A percentile compares a stretch with the other conserved stretches of the same genome.
These are phyloP conservation scores for Ceratoteleas bidentatus DNA, from an alignment of 1,140 invertebrate genomes.

Conservation along the genomic window DNA sequence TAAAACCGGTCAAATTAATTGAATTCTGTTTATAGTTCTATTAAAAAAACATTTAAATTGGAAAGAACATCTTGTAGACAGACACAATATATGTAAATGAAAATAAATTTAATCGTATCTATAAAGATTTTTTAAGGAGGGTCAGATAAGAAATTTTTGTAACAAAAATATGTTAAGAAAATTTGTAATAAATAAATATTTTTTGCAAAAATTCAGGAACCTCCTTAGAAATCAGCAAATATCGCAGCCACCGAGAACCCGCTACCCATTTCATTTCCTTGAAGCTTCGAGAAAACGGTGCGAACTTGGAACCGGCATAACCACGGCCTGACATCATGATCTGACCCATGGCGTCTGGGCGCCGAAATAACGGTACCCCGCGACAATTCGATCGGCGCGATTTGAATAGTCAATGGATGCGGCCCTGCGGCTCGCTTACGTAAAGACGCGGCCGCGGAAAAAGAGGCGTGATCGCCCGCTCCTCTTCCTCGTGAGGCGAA, in stretches of 20 bases:
- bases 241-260: background rate
- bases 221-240: background rate
- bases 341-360: constrained; percentile 7
- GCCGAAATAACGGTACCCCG: constrained; percentile 35
- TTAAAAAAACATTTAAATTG: too few relatives aligned
- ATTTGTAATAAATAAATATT: too few relatives aligned
- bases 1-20: too few relatives aligned
- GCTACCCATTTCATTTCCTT: background rate
- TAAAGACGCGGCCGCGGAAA: constrained; percentile 62
- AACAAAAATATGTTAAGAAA: too few relatives aligned
- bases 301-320: constrained; percentile 8
- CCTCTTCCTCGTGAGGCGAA: too few relatives aligned
- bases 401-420: constrained; percentile 47
- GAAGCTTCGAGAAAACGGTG: constrained; percentile 2
- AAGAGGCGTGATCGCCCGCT: constrained; percentile 30
- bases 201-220: too few relatives aligned
- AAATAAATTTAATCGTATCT: too few relatives aligned
- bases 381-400: constrained; percentile 27
- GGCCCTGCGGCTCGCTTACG: constrained; percentile 67
- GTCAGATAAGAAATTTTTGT: too few relatives aligned
- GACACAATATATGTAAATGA: too few relatives aligned
- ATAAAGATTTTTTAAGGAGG: too few relatives aligned
- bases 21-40: too few relatives aligned
- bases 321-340: constrained; percentile 20
- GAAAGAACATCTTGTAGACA: too few relatives aligned